Conservation (phyloP, 2,888 invertebrate species). For the Hypselothyrea guttata region DNA sequence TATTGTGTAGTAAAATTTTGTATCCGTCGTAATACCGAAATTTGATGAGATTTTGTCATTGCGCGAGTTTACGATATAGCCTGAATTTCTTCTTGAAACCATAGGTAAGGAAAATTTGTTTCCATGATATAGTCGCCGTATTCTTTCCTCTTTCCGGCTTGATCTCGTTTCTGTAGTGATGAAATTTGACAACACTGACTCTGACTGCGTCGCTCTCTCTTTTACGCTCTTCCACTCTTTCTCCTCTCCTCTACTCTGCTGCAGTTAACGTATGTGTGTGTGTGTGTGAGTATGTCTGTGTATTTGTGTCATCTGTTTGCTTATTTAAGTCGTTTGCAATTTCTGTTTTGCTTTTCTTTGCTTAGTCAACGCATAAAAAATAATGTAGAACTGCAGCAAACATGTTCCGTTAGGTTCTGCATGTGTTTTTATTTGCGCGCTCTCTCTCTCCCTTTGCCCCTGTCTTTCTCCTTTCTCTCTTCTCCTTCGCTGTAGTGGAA, state of each 20-base stretch:
- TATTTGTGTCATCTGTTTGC: constrained; percentile 50
- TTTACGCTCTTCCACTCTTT: too few relatives aligned
- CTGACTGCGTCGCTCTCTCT: too few relatives aligned
- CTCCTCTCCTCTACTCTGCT: background rate
- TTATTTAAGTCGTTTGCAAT: constrained; percentile 75
- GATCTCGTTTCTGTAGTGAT: too few relatives aligned
- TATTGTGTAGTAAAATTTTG: too few relatives aligned
- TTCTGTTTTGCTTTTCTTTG: constrained; percentile 69
- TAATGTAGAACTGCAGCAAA: constrained; percentile 60
- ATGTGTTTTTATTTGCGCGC: background rate
- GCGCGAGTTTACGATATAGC: too few relatives aligned
- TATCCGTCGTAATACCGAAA: too few relatives aligned
- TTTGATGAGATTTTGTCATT: too few relatives aligned
- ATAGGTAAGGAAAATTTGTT: too few relatives aligned
- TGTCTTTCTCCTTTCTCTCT: constrained; percentile 1
- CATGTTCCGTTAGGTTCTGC: constrained; percentile 32
- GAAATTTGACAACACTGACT: too few relatives aligned
- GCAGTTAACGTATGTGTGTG: constrained; percentile 2
- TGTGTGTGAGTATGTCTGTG: constrained; percentile 15
- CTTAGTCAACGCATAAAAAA: constrained; percentile 71
- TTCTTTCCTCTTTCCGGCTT: too few relatives aligned
- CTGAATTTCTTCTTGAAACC: too few relatives aligned
- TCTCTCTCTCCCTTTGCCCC: constrained; percentile 14
- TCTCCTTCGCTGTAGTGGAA: constrained; percentile 21
- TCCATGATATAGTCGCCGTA: too few relatives aligned